Conservation (phyloP, 2,888 invertebrate species). For the Diarsia rubi region DNA sequence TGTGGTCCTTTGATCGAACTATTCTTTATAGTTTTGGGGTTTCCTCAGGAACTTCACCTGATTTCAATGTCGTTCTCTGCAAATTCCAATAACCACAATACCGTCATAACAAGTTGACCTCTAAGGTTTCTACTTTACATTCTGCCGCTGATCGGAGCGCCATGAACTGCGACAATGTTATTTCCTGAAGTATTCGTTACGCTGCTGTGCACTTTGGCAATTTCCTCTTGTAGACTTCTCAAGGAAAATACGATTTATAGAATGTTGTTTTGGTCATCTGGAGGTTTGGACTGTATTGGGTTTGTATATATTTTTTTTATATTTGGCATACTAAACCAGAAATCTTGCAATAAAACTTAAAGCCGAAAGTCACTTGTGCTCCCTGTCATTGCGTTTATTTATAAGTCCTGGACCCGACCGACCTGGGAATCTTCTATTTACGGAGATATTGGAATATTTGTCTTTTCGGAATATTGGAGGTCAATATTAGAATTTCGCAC, state of each 20-base stretch:
- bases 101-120: slow-evolving; percentile 43
- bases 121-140: slow-evolving; percentile 4
- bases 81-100: not conserved
- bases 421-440: no score
- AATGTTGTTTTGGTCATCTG: not conserved
- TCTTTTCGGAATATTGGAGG: no score
- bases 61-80: not conserved
- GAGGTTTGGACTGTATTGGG: not conserved
- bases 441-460: no score
- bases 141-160: slow-evolving; percentile 11
- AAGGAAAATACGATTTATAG: slow-evolving; percentile 32
- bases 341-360: not conserved
- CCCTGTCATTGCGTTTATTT: no score
- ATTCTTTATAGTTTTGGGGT: not conserved
- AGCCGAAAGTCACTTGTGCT: no score
- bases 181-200: slow-evolving; percentile 45
- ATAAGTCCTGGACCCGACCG: no score
- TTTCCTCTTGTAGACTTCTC: slow-evolving; percentile 34
- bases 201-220: slow-evolving; percentile 25
- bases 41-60: not conserved
- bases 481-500: no score
- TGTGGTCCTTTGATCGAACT: no score
- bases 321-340: not conserved
- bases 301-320: no score
- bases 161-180: slow-evolving; percentile 37